These are phyloP conservation scores for Pteromalus puparum DNA, from an alignment of 1,140 invertebrate genomes.

Conservation along the genomic window DNA sequence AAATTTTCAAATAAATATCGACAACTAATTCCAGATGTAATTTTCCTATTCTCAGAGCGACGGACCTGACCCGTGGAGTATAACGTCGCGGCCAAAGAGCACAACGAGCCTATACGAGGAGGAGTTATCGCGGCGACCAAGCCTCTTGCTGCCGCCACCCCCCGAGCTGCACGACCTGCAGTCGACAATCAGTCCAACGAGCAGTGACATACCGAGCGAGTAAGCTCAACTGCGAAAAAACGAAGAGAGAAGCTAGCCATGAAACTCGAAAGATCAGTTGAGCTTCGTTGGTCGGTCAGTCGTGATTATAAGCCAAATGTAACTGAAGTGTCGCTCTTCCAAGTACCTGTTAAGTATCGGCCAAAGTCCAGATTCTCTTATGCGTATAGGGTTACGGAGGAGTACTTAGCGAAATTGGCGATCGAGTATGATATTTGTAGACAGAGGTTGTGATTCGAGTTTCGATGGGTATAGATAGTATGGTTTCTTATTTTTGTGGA, in stretches of 20 bases:
- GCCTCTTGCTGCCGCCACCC: constrained; percentile 62
- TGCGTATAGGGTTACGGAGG: neutral
- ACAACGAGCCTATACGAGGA: constrained; percentile 64
- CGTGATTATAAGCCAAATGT: neutral
- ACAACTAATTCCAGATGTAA: neutral
- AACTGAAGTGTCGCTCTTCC: neutral
- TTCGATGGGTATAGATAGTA: too few species aligned
- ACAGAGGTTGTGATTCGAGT: too few species aligned
- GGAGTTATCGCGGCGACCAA: constrained; percentile 64
- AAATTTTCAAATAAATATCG: neutral
- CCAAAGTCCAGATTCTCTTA: neutral
- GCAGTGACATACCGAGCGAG: constrained; percentile 66
- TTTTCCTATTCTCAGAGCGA: constrained; percentile 33
- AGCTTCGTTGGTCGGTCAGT: neutral
- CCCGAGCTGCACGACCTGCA: constrained; percentile 59
- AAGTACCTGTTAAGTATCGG: neutral
- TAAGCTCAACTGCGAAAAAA: constrained; percentile 46
- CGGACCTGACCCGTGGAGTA: constrained; percentile 64
- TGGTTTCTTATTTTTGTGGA: neutral
- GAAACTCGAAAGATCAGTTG: neutral
- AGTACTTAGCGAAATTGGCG: constrained; percentile 9
- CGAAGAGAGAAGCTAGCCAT: neutral
- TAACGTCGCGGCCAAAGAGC: constrained; percentile 63
- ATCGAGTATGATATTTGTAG: neutral
- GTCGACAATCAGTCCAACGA: constrained; percentile 64